Percentiles rank a stretch among this genome's conserved stretches.
These are phyloP conservation scores for Tanytarsus gracilentus DNA, from an alignment of 2,888 invertebrate genomes.

Conservation along the genomic window DNA sequence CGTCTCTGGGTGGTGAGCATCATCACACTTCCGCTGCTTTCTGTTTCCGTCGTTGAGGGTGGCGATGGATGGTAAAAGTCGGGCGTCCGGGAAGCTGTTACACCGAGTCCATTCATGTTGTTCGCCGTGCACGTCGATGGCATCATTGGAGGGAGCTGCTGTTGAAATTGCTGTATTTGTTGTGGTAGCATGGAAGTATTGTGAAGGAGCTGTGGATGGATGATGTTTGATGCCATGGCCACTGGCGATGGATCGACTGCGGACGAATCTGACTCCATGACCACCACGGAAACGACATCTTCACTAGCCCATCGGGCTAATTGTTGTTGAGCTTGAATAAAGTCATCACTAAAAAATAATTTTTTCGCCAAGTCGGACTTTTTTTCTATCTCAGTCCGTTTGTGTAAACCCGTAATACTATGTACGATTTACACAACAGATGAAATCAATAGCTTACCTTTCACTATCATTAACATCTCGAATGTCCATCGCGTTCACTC, in stretches of 20 bases:
- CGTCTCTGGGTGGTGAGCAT: constrained; percentile 37
- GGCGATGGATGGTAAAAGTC: constrained; percentile 45
- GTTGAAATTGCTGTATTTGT: constrained; percentile 35
- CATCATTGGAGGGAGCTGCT: constrained; percentile 14
- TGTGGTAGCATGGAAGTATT: constrained; percentile 32
- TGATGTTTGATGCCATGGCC: constrained; percentile 45
- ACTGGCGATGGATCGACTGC: constrained; percentile 48
- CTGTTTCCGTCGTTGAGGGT: constrained; percentile 46
- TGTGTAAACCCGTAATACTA: no score
- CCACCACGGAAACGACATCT: constrained; percentile 59
- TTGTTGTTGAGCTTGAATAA: constrained; percentile 95
- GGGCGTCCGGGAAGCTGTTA: constrained; percentile 46
- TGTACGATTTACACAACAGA: no score
- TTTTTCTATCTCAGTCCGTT: no score
- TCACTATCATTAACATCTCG: constrained; percentile 79
- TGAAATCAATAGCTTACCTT: constrained; percentile 64
- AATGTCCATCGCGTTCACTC: constrained; percentile 50
- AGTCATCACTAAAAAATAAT: constrained; percentile 92
- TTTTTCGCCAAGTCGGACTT: constrained; percentile 35
- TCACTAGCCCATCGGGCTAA: constrained; percentile 93
- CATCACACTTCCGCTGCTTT: constrained; percentile 48
- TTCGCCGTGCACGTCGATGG: neutral
- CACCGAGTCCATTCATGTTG: constrained; percentile 39
- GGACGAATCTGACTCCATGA: constrained; percentile 45
- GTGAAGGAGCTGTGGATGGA: constrained; percentile 43